Conservation (phyloP, 23 tunicate species). For the Ascidia mentula region DNA sequence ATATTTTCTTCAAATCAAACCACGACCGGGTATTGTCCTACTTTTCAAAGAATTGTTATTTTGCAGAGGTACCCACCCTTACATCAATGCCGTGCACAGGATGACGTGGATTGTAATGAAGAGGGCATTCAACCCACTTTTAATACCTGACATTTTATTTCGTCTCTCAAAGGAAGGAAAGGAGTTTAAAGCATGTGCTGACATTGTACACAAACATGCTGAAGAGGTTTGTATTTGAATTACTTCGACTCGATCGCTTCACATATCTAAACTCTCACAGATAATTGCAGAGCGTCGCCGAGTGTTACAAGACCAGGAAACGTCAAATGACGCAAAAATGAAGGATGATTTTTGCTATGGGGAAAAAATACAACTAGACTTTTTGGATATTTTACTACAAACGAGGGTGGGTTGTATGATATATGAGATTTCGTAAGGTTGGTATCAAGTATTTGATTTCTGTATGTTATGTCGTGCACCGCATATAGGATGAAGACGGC, state of each 20-base stretch:
- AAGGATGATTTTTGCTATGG: neutral
- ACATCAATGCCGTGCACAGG: slow-evolving; percentile 3
- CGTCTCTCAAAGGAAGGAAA: neutral
- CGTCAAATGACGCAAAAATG: neutral
- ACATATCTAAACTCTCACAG: too few species aligned
- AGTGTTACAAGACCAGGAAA: neutral
- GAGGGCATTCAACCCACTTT: neutral
- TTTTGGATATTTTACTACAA: neutral
- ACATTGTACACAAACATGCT: slow-evolving; percentile 1
- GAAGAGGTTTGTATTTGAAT: neutral
- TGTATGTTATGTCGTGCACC: neutral
- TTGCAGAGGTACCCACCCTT: neutral
- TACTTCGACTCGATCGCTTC: too few species aligned
- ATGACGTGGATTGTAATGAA: neutral
- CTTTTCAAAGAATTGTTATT: too few species aligned
- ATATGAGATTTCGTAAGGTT: neutral
- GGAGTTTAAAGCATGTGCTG: neutral
- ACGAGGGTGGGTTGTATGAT: neutral
- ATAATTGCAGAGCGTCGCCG: neutral
- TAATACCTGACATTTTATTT: neutral
- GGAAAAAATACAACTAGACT: neutral
- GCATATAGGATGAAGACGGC: slow-evolving; percentile 41
- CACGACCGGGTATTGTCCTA: too few species aligned
- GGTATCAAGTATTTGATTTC: neutral
- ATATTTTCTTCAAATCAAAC: too few species aligned